Base-by-base conservation (phyloP, 2,113 vertebrate genomes). In the Lontra canadensis region DNA sequence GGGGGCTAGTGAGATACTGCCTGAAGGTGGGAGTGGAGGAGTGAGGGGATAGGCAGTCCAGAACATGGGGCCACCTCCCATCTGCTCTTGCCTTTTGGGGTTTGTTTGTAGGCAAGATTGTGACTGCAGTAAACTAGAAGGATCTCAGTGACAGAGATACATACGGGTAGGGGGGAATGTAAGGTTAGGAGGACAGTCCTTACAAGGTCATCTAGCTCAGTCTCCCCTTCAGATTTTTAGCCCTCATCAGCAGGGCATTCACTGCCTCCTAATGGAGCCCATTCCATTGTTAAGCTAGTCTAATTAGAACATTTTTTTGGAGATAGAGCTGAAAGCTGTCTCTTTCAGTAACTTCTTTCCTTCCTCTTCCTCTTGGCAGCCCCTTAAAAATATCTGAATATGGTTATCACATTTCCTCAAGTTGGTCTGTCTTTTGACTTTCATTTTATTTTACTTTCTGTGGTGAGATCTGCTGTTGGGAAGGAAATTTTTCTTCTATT, bases 381-480 rank as follows among this genome's bases (percentile, higher is more conserved):
- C 36, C 34, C 55, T 83, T 61, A 87, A 90, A 96, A 61, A 80
- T 82, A 79, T 79, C 57, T 85, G 82, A 94, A 96, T 90, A 91
- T 71, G 90, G 42, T 76, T 90, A 52, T 78, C 63, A 59, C 3
- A 4, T 82, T 80, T 92, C 92, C 20, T 90, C 71, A 81, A 71
- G 65, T 88, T 36, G 59, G 31, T 49, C 44, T 85, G 63, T 88
- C 79, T 76, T 80, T 73, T 83, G 63, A 92, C 25, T 93, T 88
- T 65, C 31, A 26, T 85, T 87, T 92, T 65, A 36, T 65, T 86
- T 85, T 21, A 52, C 57, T 49, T 74, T 34, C 76, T 83, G 67
- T 67, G 3, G 42, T 57, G 94, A 65, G 95, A 52, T 79, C 76
- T 78, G 42, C 74, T 31, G 42, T 29, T 78, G 74, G 74, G 74